Evolutionary conservation across 2,113 vertebrate genomes (phyloP).

Genomic region (Gasterosteus nipponicus): DNA sequence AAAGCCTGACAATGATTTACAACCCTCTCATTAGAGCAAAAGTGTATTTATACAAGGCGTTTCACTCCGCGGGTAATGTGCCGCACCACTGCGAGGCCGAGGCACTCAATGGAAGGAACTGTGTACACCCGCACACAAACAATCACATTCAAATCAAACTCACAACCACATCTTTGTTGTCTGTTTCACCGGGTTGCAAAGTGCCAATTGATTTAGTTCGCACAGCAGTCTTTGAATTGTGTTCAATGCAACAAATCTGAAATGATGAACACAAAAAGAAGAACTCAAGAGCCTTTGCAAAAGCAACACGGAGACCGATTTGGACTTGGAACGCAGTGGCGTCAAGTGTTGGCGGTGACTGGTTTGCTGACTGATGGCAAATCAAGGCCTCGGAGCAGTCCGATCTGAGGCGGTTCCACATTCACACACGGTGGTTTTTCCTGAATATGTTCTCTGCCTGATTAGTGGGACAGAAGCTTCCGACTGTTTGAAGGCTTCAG

Average conservation of each 20-base stretch:
- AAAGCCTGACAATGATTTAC: slow-evolving; percentile 4
- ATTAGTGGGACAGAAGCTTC: slow-evolving; percentile 33
- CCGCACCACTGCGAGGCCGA: background rate
- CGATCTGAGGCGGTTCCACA: slow-evolving; percentile 9
- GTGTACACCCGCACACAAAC: background rate
- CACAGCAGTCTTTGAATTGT: background rate
- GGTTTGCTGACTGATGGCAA: slow-evolving; percentile 6
- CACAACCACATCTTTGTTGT: background rate
- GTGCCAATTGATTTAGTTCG: background rate
- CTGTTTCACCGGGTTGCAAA: background rate
- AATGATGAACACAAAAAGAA: background rate
- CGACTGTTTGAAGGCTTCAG: background rate
- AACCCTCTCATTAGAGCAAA: background rate
- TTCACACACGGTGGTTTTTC: slow-evolving; percentile 19
- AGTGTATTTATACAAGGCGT: background rate
- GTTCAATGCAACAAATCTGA: background rate
- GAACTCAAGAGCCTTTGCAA: background rate
- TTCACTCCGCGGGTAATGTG: background rate
- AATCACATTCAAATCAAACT: background rate
- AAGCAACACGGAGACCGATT: background rate
- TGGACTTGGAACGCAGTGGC: background rate
- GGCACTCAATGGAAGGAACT: background rate
- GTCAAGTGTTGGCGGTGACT: background rate
- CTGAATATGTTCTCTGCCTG: slow-evolving; percentile 27
- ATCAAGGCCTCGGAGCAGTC: background rate